phyloP scores from a whole-genome alignment of 2,113 vertebrate genomes.

The Phylloscopus trochilus region DNA sequence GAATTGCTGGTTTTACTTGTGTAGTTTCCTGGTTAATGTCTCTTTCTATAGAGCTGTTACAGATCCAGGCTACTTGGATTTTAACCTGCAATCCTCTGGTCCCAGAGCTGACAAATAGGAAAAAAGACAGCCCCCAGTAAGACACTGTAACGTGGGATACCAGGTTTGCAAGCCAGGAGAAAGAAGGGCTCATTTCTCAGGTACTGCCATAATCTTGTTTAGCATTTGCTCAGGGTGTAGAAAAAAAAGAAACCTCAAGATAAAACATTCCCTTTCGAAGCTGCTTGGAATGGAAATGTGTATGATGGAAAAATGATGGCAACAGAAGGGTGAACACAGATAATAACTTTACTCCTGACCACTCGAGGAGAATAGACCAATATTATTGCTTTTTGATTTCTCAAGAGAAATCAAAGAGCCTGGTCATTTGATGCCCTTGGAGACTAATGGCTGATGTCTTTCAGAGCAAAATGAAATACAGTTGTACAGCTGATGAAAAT shows the following conservation, averaged over 20 bases:
- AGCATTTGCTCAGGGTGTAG: not conserved
- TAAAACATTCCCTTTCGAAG: not conserved
- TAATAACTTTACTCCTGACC: not conserved
- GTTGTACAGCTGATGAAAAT: not conserved
- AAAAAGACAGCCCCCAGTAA: not conserved
- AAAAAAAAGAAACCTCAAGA: not conserved
- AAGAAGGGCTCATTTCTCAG: not conserved
- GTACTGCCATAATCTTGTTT: not conserved
- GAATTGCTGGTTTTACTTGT: not conserved
- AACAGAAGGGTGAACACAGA: not conserved
- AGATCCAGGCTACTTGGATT: not conserved
- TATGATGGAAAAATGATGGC: not conserved
- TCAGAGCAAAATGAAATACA: not conserved
- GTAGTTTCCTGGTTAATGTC: not conserved
- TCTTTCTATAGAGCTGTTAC: not conserved
- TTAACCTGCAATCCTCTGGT: not conserved
- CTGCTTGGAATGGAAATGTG: not conserved
- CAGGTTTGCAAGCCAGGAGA: not conserved
- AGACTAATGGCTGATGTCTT: not conserved
- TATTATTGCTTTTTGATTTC: not conserved
- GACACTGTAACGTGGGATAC: not conserved
- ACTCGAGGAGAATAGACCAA: not conserved
- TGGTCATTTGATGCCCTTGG: not conserved
- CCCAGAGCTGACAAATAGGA: not conserved
- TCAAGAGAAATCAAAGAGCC: not conserved